A percentile compares a stretch with the other conserved stretches of the same genome.
Evolutionary conservation across 2,113 vertebrate species (phyloP).

Genomic region (Blennius ocellaris): DNA sequence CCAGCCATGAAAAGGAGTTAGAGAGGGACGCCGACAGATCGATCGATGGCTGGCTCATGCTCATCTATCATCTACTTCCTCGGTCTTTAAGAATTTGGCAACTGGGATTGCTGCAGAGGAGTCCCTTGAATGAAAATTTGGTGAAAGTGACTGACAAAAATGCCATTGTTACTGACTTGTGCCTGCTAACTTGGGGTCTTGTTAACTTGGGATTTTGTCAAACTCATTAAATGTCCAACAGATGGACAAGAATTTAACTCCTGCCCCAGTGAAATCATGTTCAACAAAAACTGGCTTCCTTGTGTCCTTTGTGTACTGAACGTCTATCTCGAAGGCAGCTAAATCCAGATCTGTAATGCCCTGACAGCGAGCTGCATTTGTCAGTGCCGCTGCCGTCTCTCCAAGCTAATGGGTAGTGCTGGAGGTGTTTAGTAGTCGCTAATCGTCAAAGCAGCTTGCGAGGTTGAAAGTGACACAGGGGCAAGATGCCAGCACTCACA

Average conservation of each 20-base stretch:
- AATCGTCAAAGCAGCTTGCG: slow-evolving; percentile 68
- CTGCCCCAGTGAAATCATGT: slow-evolving; percentile 10
- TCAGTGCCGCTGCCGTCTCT: slow-evolving; percentile 47
- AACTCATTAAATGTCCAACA: slow-evolving; percentile 47
- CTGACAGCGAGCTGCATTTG: slow-evolving; percentile 49
- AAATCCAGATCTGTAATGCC: slow-evolving; percentile 49
- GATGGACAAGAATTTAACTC: slow-evolving; percentile 42
- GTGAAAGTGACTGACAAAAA: slow-evolving; percentile 56
- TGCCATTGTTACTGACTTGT: slow-evolving; percentile 33
- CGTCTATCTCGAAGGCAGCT: slow-evolving; percentile 34
- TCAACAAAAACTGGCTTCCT: slow-evolving; percentile 27
- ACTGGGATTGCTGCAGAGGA: slow-evolving; percentile 43
- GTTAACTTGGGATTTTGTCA: slow-evolving; percentile 38
- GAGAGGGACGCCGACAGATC: slow-evolving; percentile 46
- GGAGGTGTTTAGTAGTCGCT: slow-evolving; percentile 48
- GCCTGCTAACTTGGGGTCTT: slow-evolving; percentile 22
- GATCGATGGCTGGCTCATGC: slow-evolving; percentile 68
- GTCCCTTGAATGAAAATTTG: slow-evolving; percentile 40
- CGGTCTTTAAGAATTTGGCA: slow-evolving; percentile 60
- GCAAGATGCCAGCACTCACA: slow-evolving; percentile 65
- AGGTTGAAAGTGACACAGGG: slow-evolving; percentile 65
- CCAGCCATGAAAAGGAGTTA: slow-evolving; percentile 61
- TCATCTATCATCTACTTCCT: slow-evolving; percentile 65
- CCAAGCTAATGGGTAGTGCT: slow-evolving; percentile 64
- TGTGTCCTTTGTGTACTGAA: slow-evolving; percentile 4